Evolutionary conservation across 2,113 vertebrate genomes (phyloP), one percentile per base, ranked within the genome.

Genomic region (Gymnogyps californianus): DNA sequence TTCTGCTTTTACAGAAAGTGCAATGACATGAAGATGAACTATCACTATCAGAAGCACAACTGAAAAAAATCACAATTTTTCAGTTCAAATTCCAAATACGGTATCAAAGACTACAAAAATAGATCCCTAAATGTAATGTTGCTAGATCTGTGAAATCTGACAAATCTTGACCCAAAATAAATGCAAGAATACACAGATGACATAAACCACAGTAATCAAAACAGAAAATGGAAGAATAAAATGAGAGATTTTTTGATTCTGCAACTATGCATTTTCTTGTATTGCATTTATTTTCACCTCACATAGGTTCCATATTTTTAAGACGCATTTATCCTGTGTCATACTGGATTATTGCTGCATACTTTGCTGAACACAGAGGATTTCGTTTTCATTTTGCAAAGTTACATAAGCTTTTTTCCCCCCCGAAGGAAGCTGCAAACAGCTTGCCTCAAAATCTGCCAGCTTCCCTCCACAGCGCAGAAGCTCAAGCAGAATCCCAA

Each of bases 311-410:
- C 29, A 32, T 29, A n/a, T 64, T 62, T 91, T 90, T 51, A 90
- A 52, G 69, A 70, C 67, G 49, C 28, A 49, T 67, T 82, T 77
- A 71, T 64, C 88, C 58, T 47, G 20, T 84, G 49, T 94, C 90
- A 89, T n/a, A 85, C 17, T 65, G 61, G 54, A 90, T 96, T 93
- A 95, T 24, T 95, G 87, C 77, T 87, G 76, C 3, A 0, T 95
- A 76, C 92, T 89, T 96, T 97, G 90, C 92, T 84, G 65, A 97
- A 91, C 40, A 87, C 69, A 92, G 75, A 94, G 64, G 67, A 92
- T 87, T 96, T 92, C 0, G 7, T 95, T 96, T 95, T 93, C 86
- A 54, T 92, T 92, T 89, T 87, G 72, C 38, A 12, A 81, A 84
- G 91, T 96, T 96, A 96, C 77, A 75, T 94, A 94, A 94, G 78